Evolutionary conservation across 92 coral and sea anemone species (phyloP), one percentile per base, ranked within the genome.

Genomic region (Pocillopora meandrina): DNA sequence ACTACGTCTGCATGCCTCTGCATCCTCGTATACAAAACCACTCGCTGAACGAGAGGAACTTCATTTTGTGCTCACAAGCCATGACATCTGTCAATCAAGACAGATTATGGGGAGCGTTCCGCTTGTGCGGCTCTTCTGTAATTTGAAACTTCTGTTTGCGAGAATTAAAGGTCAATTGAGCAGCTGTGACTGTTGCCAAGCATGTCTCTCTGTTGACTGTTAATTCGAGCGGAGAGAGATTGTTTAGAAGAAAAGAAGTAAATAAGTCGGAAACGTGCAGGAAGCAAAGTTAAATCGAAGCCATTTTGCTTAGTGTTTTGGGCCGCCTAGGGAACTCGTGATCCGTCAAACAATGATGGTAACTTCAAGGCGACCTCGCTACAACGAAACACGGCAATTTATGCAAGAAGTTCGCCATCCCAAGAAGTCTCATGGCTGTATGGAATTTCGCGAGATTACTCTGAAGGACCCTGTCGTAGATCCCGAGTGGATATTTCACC

Each of bases 121-220:
- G 70, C 78, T 65, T 31, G 35, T 14, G 75, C 34, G 60, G 64
- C 18, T 56, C 19, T 65, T 68, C 70, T 82, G 86, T 82, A 49
- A 72, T 82, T 17, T 20, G 14, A 82, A 72, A 83, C 86, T 36
- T 23, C 15, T 5, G 47, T 60, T 81, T 59, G 61, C 70, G 75
- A 42, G 52, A 65, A 33, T 80, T 55, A 66, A 16, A 34, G 52
- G 15, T 59, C n/a, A 36, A 34, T 36, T 15, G 23, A 8, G 52
- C 52, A 42, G 52, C 52, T 57, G 58, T 83, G 79, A 82, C 77
- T 83, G 86, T 83, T 83, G 86, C 80, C 74, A 83, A 49, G 86
- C 59, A 49, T 49, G 42, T 1, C 31, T 20, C 47, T 64, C 65
- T 82, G 74, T 67, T 71, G 79, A 42, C 77, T 63, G 58, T 71